A percentile compares a stretch with the other conserved stretches of the same genome.
Conservation (phyloP, 2,113 vertebrate species). For the Notiomystis cincta region DNA sequence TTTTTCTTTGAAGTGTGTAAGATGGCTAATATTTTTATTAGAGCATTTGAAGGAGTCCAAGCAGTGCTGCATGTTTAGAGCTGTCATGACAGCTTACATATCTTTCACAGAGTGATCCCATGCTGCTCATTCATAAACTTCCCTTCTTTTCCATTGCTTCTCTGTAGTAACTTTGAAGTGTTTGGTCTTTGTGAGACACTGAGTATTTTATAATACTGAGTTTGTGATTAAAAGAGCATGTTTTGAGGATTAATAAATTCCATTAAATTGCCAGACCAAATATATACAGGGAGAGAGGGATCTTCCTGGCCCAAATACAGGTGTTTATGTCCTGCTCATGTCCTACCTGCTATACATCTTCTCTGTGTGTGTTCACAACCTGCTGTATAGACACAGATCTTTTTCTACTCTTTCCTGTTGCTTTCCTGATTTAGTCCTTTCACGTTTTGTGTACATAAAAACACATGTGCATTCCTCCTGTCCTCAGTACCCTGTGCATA, state of each 20-base stretch:
- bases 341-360: not conserved
- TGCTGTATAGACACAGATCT: not conserved
- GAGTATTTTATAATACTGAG: not conserved
- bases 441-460: accelerated
- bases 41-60: not conserved
- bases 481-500: accelerated
- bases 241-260: not conserved
- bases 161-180: not conserved
- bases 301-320: not conserved
- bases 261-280: not conserved
- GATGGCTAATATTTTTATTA: not conserved
- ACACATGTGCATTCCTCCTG: not conserved
- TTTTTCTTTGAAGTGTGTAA: not conserved
- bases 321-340: accelerated
- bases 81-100: not conserved
- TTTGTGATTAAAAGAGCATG: not conserved
- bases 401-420: not conserved
- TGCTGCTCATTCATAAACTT: not conserved
- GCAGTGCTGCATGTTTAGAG: not conserved
- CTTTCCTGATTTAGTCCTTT: not conserved
- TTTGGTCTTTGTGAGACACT: not conserved
- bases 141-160: not conserved
- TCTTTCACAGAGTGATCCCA: not conserved
- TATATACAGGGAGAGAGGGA: not conserved
- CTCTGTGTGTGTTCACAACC: not conserved